phyloP scores from a whole-genome alignment of 1,140 invertebrate genomes.

The Diplogasteroides magnus region DNA sequence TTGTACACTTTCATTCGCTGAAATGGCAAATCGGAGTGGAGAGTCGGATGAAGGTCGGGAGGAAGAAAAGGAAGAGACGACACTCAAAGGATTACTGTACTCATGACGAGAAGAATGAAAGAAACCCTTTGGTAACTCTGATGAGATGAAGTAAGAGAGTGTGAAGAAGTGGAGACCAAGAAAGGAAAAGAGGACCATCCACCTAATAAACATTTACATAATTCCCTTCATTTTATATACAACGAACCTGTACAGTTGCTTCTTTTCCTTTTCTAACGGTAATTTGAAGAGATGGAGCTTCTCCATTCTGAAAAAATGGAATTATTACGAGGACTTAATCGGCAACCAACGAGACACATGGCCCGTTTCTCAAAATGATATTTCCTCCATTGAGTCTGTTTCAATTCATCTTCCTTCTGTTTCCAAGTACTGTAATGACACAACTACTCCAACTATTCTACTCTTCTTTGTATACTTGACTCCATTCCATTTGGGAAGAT shows the following conservation, averaged over 20 bases:
- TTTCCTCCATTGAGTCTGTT: not conserved
- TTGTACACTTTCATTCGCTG: not conserved
- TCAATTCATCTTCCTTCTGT: not conserved
- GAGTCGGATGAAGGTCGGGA: not conserved
- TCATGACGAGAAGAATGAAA: not conserved
- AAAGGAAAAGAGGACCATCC: constrained; percentile 8
- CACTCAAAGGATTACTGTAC: not conserved
- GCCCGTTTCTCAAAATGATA: not conserved
- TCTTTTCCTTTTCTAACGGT: not conserved
- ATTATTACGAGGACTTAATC: not conserved
- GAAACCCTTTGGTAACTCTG: constrained; percentile 1
- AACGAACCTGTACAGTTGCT: not conserved
- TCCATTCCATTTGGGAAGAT: not conserved
- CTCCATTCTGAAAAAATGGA: constrained; percentile 6
- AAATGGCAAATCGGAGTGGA: not conserved
- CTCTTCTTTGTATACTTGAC: not conserved
- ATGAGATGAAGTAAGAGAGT: constrained; percentile 3
- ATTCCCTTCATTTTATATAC: constrained; percentile 8
- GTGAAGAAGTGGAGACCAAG: constrained; percentile 19
- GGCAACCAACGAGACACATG: not conserved
- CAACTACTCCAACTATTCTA: not conserved
- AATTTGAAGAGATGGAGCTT: constrained; percentile 1
- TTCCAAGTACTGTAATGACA: not conserved
- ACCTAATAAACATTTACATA: not conserved
- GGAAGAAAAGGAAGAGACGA: not conserved